Conservation (phyloP, 2,888 invertebrate species). For the Campopleginae sp. region DNA sequence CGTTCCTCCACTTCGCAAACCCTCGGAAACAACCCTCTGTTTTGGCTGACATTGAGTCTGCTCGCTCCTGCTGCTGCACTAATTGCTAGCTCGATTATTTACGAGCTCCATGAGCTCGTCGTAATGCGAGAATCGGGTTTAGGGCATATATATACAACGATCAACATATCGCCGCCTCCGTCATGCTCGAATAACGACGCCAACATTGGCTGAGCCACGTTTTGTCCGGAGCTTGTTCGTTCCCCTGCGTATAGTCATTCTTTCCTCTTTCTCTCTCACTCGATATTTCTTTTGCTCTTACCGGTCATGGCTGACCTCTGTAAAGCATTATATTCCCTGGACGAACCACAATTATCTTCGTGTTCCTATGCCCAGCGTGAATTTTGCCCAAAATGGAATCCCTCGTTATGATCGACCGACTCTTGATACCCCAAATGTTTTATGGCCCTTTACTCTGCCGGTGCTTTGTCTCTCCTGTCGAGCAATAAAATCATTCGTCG, state of each 20-base stretch:
- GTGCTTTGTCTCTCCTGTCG: not conserved
- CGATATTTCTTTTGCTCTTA: constrained; percentile 15
- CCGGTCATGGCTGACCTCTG: constrained; percentile 36
- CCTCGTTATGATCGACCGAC: constrained; percentile 49
- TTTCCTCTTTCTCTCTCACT: constrained; percentile 21
- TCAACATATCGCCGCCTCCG: constrained; percentile 41
- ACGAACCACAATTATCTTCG: constrained; percentile 44
- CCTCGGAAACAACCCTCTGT: constrained; percentile 60
- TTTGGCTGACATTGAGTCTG: constrained; percentile 48
- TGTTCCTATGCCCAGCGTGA: constrained; percentile 47
- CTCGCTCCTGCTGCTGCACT: constrained; percentile 73
- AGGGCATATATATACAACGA: constrained; percentile 17
- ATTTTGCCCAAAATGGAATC: constrained; percentile 33
- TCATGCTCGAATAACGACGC: constrained; percentile 44
- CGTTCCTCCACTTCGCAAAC: constrained; percentile 58
- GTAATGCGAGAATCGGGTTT: constrained; percentile 51
- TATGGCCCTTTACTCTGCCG: constrained; percentile 44
- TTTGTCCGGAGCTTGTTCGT: constrained; percentile 24
- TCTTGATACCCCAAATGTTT: constrained; percentile 51
- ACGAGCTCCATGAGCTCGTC: constrained; percentile 57
- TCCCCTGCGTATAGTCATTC: constrained; percentile 37
- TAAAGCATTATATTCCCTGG: constrained; percentile 21
- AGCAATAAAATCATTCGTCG: constrained; percentile 47
- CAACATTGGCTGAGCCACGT: constrained; percentile 39
- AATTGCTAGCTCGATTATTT: constrained; percentile 68